Base-by-base conservation (phyloP, 2,113 vertebrate species). In the Oriolus oriolus region DNA sequence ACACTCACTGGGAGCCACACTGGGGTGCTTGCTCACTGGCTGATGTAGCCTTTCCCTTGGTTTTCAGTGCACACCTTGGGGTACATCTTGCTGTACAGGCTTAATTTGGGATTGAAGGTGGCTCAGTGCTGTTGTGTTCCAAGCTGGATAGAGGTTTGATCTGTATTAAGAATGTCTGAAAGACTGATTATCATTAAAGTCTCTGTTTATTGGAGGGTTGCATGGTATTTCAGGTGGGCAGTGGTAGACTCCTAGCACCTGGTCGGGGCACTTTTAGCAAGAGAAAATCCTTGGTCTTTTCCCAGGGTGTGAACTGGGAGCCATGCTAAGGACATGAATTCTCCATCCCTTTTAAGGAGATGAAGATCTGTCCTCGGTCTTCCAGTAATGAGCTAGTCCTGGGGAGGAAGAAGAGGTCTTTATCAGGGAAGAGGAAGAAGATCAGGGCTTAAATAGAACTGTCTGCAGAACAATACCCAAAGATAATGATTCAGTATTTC, bases 291-390 rank as follows among this genome's bases (percentile, higher is more conserved):
- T 23, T 73, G 60, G 41, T 80, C 21, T 69, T 60, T 60, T 88
- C 33, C 23, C 54, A 99, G 99, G 98, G 98, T 8, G 98, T 99
- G 89, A 99, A 99, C 91, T 99, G 99, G 98, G 98, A 99, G 84
- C 98, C 99, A 0, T 99, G 99, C 98, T 99, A 99, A 97, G 99
- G 99, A 83, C 98, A 99, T 53, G 97, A 99, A 63, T 98, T 97
- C 63, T 99, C 99, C 86, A 98, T 99, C 26, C 98, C 99, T 90
- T 99, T 98, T 76, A 98, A 98, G 0, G 98, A 99, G 93, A 97
- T 99, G 98, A 99, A 99, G 97, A 99, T 99, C 76, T 93, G 95
- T 69, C 98, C 98, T 84, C 93, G 95, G 27, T 98, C 97, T 78
- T 95, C 87, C 52, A 68, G 87, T 53, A 96, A 93, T 22, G 84